Base-by-base conservation (phyloP, 1,140 invertebrate species). In the Proales similis region DNA sequence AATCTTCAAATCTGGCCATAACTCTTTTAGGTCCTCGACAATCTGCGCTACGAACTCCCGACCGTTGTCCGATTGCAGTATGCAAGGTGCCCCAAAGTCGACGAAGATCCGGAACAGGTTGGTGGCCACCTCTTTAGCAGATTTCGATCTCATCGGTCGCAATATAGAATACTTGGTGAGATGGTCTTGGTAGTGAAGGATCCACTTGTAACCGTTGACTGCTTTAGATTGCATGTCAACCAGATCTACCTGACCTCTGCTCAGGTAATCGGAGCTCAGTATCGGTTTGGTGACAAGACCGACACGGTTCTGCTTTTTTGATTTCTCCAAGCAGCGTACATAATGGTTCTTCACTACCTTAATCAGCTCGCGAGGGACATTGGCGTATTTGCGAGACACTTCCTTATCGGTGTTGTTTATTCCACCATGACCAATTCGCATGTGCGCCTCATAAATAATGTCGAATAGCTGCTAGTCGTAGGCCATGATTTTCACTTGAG, bases 11-110 rank as follows among this genome's bases (percentile, higher is more conserved):
- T 66, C 49, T 11, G 62, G 63, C 47, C 63, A 67, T 19, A 67
- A 26, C 9, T 48, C 7, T 47, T 65, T 66, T 14, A 69, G 47
- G 19, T 65, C 66, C 17, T 17, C 32, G 12, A 68, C 63, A 9
- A 67, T 29, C 9, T 27, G 5, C n/a, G 47, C 53, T 5, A 67
- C 60, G 32, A 69, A 69, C 39, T 70, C 66, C 22, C n/a, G 9
- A 4, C 68, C 65, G 48, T 67, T 68, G 48, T 68, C 65, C 19
- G 26, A 38, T 22, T 69, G 68, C 3, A 68, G 39, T 38, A 69
- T 68, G 19, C 19, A 3, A 17, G 67, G 67, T 11, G 67, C 64
- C 26, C 68, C 67, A 48, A 68, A 51, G 2, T 64, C 5, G 14
- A 46, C 17, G 39, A 67, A 67, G 2, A 67, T 51, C n/a, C 66